These are phyloP conservation scores for Aphis gossypii DNA, from an alignment of 1,140 invertebrate species.

Conservation along the genomic window DNA sequence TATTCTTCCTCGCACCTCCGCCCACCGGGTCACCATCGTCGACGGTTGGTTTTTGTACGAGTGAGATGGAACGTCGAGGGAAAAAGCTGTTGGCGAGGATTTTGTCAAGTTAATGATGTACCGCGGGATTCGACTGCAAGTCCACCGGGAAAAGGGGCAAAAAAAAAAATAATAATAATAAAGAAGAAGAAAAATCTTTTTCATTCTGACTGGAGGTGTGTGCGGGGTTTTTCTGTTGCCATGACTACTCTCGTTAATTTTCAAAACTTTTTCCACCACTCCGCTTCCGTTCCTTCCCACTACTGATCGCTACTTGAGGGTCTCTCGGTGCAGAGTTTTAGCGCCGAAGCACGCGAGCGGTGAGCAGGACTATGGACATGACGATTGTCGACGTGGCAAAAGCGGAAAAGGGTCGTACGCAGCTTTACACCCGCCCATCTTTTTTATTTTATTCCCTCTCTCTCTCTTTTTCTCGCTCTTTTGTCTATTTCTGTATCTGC, in stretches of 20 bases:
- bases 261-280: conserved; percentile 19
- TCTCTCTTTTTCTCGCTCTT: not conserved
- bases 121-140: conserved; percentile 38
- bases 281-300: not conserved
- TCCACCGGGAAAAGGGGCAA: conserved; percentile 31
- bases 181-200: conserved; percentile 33
- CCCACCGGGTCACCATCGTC: not conserved
- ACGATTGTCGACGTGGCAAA: conserved; percentile 8
- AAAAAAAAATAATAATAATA: not conserved
- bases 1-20: not conserved
- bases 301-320: not conserved
- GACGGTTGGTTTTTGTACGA: not conserved
- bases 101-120: conserved; percentile 58
- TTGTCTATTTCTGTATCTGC: not conserved
- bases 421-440: conserved; percentile 38
- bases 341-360: not conserved
- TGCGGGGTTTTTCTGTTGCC: not conserved
- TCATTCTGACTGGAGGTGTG: not conserved
- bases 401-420: conserved; percentile 25
- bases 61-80: conserved; percentile 15
- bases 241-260: conserved; percentile 57
- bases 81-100: conserved; percentile 52
- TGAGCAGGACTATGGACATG: not conserved
- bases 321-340: not conserved
- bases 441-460: not conserved